phyloP scores from a whole-genome alignment of 2,113 vertebrate species.

The Ptilorrhoa leucosticta region DNA sequence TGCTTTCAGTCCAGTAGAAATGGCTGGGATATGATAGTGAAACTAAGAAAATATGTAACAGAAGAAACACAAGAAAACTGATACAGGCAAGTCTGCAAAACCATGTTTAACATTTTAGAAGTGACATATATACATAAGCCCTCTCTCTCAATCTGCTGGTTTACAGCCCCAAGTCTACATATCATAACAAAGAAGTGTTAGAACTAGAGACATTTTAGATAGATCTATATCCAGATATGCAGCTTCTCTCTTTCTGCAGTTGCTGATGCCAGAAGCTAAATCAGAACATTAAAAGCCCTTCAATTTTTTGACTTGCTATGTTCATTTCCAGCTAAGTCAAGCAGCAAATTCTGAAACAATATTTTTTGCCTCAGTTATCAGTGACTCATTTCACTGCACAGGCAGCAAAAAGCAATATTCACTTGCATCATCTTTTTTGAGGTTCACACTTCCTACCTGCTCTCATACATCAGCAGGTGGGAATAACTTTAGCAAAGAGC shows the following conservation, averaged over 20 bases:
- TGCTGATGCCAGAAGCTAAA: slow-evolving; percentile 1
- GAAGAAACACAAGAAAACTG: not conserved
- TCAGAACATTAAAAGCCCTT: not conserved
- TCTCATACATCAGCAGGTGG: not conserved
- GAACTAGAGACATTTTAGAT: not conserved
- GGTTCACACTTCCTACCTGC: not conserved
- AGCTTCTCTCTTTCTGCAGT: not conserved
- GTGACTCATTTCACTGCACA: not conserved
- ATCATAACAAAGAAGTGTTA: not conserved
- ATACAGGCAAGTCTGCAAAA: not conserved
- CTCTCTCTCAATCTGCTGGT: not conserved
- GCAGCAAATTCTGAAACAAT: not conserved
- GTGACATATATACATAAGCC: not conserved
- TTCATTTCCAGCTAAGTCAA: not conserved
- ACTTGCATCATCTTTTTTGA: not conserved
- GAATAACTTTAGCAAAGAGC: not conserved
- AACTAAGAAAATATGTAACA: not conserved
- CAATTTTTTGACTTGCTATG: not conserved
- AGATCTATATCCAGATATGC: not conserved
- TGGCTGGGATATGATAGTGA: not conserved
- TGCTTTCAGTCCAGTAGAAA: not conserved
- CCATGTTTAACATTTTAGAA: not conserved
- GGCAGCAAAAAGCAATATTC: not conserved
- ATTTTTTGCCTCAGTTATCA: not conserved
- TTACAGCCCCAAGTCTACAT: not conserved